These are phyloP conservation scores for Caranx melampygus DNA, from an alignment of 2,113 vertebrate species.

Conservation along the genomic window DNA sequence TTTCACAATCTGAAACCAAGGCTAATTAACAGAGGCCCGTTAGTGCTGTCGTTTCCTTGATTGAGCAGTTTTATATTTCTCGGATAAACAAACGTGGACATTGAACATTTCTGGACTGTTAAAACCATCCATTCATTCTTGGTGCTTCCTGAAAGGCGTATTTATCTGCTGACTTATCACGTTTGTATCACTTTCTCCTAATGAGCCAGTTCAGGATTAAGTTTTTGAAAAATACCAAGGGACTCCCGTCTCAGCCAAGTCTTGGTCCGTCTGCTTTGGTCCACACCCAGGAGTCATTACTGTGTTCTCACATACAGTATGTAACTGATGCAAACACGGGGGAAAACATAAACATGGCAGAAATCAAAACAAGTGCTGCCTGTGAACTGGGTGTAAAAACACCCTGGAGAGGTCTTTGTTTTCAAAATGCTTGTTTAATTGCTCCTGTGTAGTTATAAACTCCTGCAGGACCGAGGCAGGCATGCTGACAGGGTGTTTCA, in stretches of 20 bases:
- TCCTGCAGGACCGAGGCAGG: not conserved
- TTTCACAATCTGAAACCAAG: conserved; percentile 19
- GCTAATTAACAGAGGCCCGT: conserved; percentile 19
- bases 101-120: not conserved
- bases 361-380: conserved; percentile 19
- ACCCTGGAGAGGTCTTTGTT: conserved; percentile 27
- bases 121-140: not conserved
- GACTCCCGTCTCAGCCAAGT: not conserved
- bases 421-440: conserved; percentile 24
- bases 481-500: conserved; percentile 1
- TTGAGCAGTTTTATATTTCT: not conserved
- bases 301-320: not conserved
- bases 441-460: not conserved
- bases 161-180: not conserved
- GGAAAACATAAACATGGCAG: not conserved
- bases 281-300: conserved; percentile 36
- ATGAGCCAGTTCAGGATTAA: conserved; percentile 25
- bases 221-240: not conserved
- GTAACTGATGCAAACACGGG: conserved; percentile 2
- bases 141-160: not conserved
- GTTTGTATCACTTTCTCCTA: conserved; percentile 17
- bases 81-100: not conserved
- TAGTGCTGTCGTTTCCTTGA: conserved; percentile 9
- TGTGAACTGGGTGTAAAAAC: conserved; percentile 48
- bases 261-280: conserved; percentile 19